phyloP scores from a whole-genome alignment of 2,888 invertebrate genomes.

The Palloptera scutellata region DNA sequence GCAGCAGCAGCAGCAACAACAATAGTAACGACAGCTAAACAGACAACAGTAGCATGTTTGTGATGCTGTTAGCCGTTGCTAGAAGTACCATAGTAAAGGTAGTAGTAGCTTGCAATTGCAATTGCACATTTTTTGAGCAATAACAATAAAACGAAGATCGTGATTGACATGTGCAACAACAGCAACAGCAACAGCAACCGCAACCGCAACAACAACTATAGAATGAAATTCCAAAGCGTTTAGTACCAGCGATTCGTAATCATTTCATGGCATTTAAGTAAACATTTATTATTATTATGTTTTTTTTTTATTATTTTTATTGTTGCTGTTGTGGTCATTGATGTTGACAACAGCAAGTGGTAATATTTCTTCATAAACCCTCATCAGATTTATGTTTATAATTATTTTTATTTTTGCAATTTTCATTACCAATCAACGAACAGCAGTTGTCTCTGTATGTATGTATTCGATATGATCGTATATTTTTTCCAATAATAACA shows the following conservation, averaged over 20 bases:
- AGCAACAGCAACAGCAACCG: background rate
- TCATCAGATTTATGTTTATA: too few species aligned
- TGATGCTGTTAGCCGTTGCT: slow-evolving; percentile 21
- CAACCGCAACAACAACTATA: slow-evolving; percentile 22
- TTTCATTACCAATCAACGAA: slow-evolving; percentile 11
- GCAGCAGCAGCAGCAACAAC: too few species aligned
- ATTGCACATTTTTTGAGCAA: slow-evolving; percentile 35
- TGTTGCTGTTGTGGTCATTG: slow-evolving; percentile 15
- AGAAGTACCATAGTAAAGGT: slow-evolving; percentile 31
- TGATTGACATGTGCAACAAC: slow-evolving; percentile 45
- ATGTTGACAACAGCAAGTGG: slow-evolving; percentile 3
- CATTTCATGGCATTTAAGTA: slow-evolving; percentile 27
- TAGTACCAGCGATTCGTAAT: slow-evolving; percentile 4
- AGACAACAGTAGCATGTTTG: slow-evolving; percentile 19
- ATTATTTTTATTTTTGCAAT: slow-evolving; percentile 7
- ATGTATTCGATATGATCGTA: background rate
- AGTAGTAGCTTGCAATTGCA: slow-evolving; percentile 20
- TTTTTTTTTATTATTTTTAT: slow-evolving; percentile 25
- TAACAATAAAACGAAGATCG: slow-evolving; percentile 45
- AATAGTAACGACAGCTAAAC: slow-evolving; percentile 20
- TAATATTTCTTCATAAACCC: too few species aligned
- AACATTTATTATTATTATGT: slow-evolving; percentile 24
- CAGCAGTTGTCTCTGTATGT: background rate
- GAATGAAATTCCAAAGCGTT: slow-evolving; percentile 15
- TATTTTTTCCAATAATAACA: background rate